Base-by-base conservation (phyloP, 2,888 invertebrate species). In the Limnephilus rhombicus region DNA sequence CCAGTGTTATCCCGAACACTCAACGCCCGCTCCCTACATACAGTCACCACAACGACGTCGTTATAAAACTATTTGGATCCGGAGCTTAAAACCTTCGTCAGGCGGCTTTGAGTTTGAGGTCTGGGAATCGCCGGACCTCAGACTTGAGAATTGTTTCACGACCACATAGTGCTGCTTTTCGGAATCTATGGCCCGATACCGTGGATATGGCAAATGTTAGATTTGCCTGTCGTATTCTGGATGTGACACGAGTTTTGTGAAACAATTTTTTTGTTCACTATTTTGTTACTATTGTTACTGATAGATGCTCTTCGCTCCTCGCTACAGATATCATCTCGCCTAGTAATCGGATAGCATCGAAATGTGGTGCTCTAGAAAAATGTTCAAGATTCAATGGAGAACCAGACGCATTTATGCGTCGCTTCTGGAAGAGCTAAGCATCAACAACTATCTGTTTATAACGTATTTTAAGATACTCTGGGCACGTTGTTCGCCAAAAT, bases 61-160 rank as follows among this genome's bases (percentile, higher is more conserved):
- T 88, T 88, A 88, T 88, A 88, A 88, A 88, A 88, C 88, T 88
- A 88, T 88, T 88, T 88, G 68, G 37, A 88, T 88, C 29, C 80
- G 34, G 37, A 37, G 88, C 37, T 86, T 86, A 37, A 68, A 88
- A 88, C 88, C 88, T 88, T 88, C 88, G 88, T 88, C 88, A 88
- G 88, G 18, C 31, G 34, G n/a, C 34, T 41, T n/a, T n/a, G 24
- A 68, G 34, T 88, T 88, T 68, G 53, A 37, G 88, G 88, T 88
- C 68, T 29, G 68, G 31, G 80, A 88, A 88, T 88, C 88, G 88
- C 31, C 45, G 29, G 29, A 29, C 89, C 89, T 29, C 81, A 89
- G 89, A 88, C 88, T 88, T 88, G 89, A 80, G 81, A 89, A 89
- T 88, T 88, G 88, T 88, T 86, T 68, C 88, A 29, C 31, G 68